phyloP scores from a whole-genome alignment of 2,797 vertebrate genomes.

The Manis crassicaudata region DNA sequence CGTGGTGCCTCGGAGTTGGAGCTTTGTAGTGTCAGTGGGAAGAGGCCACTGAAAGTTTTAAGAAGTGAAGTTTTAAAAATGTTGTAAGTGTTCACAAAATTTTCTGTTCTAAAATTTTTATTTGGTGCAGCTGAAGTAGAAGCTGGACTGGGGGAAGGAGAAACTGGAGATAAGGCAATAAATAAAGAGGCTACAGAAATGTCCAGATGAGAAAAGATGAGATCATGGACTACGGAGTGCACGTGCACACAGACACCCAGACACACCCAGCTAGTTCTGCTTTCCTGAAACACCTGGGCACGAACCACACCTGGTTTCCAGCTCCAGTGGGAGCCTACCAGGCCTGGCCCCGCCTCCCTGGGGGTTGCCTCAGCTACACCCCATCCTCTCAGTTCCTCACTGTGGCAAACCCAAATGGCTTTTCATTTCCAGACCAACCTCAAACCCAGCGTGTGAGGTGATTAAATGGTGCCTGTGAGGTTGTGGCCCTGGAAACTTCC shows the following conservation, averaged over 20 bases:
- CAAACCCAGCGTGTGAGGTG: constrained; percentile 40
- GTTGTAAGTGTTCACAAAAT: too few species aligned
- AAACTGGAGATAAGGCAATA: not conserved
- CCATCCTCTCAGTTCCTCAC: not conserved
- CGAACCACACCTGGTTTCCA: not conserved
- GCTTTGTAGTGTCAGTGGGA: not conserved
- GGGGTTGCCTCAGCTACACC: not conserved
- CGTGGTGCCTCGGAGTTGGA: not conserved
- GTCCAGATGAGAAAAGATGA: not conserved
- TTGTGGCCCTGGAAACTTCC: constrained; percentile 35
- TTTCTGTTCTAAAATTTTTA: not conserved
- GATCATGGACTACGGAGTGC: not conserved
- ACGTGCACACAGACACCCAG: accelerated
- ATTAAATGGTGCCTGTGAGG: constrained; percentile 44
- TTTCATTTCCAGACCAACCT: constrained; percentile 56
- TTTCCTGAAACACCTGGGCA: not conserved
- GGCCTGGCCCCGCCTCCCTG: not conserved
- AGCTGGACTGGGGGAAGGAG: not conserved
- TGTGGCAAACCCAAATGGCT: constrained; percentile 46
- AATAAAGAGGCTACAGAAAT: not conserved
- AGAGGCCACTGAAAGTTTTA: not conserved
- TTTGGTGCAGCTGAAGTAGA: not conserved
- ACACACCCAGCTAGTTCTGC: not conserved
- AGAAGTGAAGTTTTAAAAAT: not conserved
- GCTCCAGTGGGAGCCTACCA: not conserved